Evolutionary conservation across 2,113 vertebrate genomes (phyloP).

Genomic region (Apeltes quadracus): DNA sequence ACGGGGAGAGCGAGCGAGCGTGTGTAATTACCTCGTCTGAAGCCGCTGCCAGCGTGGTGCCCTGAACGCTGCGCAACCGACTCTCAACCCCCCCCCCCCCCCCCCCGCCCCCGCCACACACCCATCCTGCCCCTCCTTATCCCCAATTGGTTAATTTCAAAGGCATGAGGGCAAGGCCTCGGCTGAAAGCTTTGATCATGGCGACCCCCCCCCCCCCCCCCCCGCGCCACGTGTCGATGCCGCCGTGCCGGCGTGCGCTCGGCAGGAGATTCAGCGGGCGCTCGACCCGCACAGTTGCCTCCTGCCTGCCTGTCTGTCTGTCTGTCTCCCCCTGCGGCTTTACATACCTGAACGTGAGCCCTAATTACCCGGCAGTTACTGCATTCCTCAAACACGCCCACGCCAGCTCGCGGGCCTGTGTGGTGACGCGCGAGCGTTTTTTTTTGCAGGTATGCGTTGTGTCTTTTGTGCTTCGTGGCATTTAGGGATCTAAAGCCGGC

Average conservation of each 20-base stretch:
- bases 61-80: constrained; percentile 46
- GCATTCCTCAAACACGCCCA: constrained; percentile 68
- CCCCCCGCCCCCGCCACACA: no score
- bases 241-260: constrained; percentile 71
- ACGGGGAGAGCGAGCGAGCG: constrained; percentile 40
- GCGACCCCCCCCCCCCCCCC: no score
- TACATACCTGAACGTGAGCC: constrained; percentile 70
- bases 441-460: no score
- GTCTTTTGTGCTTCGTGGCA: no score
- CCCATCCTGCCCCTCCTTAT: constrained; percentile 20
- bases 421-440: constrained; percentile 26
- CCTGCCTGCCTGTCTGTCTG: constrained; percentile 55
- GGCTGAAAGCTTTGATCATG: constrained; percentile 69
- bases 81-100: constrained; percentile 40
- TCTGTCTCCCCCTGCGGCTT: constrained; percentile 58
- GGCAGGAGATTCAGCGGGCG: constrained; percentile 62
- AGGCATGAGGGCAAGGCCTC: constrained; percentile 65
- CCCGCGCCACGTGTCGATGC: constrained; percentile 70
- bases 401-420: constrained; percentile 20
- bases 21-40: constrained; percentile 75
- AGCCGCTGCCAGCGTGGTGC: constrained; percentile 65
- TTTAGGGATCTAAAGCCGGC: no score
- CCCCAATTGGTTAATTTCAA: constrained; percentile 74
- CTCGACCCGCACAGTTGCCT: no score
- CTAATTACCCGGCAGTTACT: constrained; percentile 69